A percentile compares a stretch with the other conserved stretches of the same genome.
phyloP scores from a whole-genome alignment of 2,113 vertebrate genomes.

The Zeus faber region DNA sequence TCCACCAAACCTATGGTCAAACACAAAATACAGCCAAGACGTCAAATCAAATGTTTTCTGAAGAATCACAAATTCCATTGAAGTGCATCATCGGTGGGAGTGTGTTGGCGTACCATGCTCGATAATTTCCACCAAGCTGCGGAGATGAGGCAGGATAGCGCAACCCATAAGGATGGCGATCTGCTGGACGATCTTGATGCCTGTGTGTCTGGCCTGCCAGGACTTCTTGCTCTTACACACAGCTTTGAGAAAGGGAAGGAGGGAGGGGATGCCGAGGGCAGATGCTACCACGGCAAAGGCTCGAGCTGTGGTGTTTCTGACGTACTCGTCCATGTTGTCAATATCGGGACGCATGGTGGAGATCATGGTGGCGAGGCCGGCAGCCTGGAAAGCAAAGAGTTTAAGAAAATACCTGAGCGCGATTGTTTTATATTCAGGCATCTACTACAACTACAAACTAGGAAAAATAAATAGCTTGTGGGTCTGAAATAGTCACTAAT shows the following conservation, averaged over 20 bases:
- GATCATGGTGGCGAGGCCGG: slow-evolving; percentile 98
- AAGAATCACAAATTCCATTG: too few relatives aligned
- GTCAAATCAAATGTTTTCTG: not conserved
- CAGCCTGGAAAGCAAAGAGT: slow-evolving; percentile 76
- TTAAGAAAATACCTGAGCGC: too few relatives aligned
- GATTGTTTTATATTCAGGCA: not conserved
- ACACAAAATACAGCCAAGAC: not conserved
- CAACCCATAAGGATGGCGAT: slow-evolving; percentile 99
- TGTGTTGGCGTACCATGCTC: slow-evolving; percentile 86
- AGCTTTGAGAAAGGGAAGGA: slow-evolving; percentile 96
- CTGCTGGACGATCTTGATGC: slow-evolving; percentile 99
- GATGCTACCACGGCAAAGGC: slow-evolving; percentile 98
- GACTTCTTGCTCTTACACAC: slow-evolving; percentile 99
- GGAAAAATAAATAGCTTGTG: too few relatives aligned
- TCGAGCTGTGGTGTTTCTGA: slow-evolving; percentile 96
- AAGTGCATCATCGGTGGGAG: not conserved
- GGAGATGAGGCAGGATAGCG: slow-evolving; percentile 95
- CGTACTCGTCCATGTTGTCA: slow-evolving; percentile 99
- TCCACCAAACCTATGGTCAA: slow-evolving; percentile 87
- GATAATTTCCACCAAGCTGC: slow-evolving; percentile 98
- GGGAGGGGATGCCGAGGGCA: slow-evolving; percentile 95
- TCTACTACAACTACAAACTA: not conserved
- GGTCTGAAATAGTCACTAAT: slow-evolving; percentile 41
- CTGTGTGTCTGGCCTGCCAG: slow-evolving; percentile 97
- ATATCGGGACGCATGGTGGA: slow-evolving; percentile 99